Percentiles rank a stretch among this genome's conserved stretches.
These are phyloP conservation scores for Acronicta alni DNA, from an alignment of 2,888 invertebrate species.

Conservation along the genomic window DNA sequence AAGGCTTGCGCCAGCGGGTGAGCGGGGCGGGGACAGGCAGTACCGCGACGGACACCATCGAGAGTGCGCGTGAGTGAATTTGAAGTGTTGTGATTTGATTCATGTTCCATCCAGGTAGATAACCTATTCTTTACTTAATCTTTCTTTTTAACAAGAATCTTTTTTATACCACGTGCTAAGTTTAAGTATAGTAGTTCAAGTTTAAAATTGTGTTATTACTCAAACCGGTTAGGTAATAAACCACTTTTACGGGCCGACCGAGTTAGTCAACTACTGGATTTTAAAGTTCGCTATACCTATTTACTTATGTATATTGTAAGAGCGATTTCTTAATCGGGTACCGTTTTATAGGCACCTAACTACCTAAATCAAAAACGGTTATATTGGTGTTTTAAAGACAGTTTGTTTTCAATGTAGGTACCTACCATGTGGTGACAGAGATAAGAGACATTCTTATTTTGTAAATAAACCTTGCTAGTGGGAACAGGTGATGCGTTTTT, in stretches of 20 bases:
- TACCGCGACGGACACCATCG: constrained; percentile 51
- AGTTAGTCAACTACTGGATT: constrained; percentile 60
- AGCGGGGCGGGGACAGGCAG: constrained; percentile 44
- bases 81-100: constrained; percentile 52
- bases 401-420: too few species aligned
- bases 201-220: constrained; percentile 27
- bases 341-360: too few species aligned
- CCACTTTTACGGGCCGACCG: constrained; percentile 60
- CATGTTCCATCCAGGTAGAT: constrained; percentile 58
- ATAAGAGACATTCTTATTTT: constrained; percentile 19
- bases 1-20: constrained; percentile 27
- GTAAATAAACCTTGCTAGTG: constrained; percentile 20
- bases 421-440: too few species aligned
- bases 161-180: not conserved
- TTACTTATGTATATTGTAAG: constrained; percentile 44
- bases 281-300: constrained; percentile 57
- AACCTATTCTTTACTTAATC: constrained; percentile 31
- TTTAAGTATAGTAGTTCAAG: constrained; percentile 8
- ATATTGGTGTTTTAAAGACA: constrained; percentile 12
- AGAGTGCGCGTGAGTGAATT: constrained; percentile 50
- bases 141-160: constrained; percentile 9
- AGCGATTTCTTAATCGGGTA: constrained; percentile 49
- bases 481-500: not conserved
- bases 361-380: constrained; percentile 14
- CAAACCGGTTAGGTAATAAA: constrained; percentile 59